These are phyloP conservation scores for Cepaea hortensis DNA, from an alignment of 2,888 invertebrate species.

Conservation along the genomic window DNA sequence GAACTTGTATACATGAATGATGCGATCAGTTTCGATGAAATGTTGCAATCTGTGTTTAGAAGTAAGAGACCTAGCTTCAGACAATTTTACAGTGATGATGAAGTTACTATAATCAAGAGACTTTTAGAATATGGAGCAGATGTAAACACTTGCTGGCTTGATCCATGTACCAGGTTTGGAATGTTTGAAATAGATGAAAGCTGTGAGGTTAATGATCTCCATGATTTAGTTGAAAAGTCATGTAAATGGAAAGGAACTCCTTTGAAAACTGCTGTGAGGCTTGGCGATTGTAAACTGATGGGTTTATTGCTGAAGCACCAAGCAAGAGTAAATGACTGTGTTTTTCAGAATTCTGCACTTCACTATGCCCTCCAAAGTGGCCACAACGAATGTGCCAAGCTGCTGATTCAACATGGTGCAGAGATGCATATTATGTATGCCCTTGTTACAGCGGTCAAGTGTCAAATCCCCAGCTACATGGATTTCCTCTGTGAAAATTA, in stretches of 20 bases:
- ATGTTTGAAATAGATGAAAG: too few relatives aligned
- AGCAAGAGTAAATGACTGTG: neutral
- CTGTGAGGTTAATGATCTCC: too few relatives aligned
- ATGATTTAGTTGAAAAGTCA: too few relatives aligned
- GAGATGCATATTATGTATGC: neutral
- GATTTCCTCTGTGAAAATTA: neutral
- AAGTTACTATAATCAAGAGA: too few relatives aligned
- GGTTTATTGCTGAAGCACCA: neutral
- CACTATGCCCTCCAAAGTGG: neutral
- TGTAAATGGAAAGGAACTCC: neutral
- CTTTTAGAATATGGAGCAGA: too few relatives aligned
- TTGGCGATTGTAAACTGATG: neutral
- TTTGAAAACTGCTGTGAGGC: neutral
- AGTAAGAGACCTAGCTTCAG: too few relatives aligned
- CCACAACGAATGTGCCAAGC: neutral
- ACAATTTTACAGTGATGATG: too few relatives aligned
- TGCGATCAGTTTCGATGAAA: too few relatives aligned
- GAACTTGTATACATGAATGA: too few relatives aligned
- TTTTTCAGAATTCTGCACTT: neutral
- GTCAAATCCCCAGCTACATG: neutral
- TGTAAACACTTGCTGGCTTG: too few relatives aligned
- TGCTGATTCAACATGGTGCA: conserved; percentile 1
- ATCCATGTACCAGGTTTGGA: too few relatives aligned
- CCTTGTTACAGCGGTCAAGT: neutral
- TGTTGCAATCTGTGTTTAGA: too few relatives aligned